These are phyloP conservation scores for Toxostoma redivivum DNA, from an alignment of 2,113 vertebrate genomes.

Conservation along the genomic window DNA sequence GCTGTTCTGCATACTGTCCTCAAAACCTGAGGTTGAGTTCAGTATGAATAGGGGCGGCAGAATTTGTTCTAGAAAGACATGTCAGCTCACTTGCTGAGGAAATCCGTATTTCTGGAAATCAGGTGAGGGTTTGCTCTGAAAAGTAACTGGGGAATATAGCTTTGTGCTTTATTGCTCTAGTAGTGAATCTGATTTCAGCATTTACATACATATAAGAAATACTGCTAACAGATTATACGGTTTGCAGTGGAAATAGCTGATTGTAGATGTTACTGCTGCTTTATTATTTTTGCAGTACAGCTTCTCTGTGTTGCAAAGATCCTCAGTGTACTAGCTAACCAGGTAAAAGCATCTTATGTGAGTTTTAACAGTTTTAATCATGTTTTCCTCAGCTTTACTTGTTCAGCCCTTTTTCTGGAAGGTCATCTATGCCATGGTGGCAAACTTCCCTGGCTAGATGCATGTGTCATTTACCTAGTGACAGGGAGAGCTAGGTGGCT, in stretches of 20 bases:
- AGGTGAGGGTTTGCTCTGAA: neutral
- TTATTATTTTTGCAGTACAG: neutral
- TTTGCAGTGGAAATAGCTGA: neutral
- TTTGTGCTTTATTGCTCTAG: neutral
- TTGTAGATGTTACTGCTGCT: neutral
- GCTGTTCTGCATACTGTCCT: neutral
- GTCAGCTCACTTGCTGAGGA: neutral
- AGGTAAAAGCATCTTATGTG: neutral
- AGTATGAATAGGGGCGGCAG: neutral
- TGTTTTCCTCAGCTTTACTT: neutral
- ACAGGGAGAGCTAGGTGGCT: neutral
- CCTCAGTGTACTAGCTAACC: neutral
- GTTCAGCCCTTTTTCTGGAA: neutral
- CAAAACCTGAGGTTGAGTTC: neutral
- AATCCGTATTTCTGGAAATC: neutral
- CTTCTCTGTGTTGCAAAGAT: neutral
- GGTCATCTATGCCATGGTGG: neutral
- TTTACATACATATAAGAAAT: neutral
- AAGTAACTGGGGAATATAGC: neutral
- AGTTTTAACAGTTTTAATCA: neutral
- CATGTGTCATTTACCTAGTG: neutral
- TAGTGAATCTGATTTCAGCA: neutral
- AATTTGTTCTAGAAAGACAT: neutral
- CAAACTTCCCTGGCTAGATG: neutral
- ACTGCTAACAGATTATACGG: neutral